Evolutionary conservation across 23 tunicate species (phyloP).

Genomic region (Diplosoma virens): DNA sequence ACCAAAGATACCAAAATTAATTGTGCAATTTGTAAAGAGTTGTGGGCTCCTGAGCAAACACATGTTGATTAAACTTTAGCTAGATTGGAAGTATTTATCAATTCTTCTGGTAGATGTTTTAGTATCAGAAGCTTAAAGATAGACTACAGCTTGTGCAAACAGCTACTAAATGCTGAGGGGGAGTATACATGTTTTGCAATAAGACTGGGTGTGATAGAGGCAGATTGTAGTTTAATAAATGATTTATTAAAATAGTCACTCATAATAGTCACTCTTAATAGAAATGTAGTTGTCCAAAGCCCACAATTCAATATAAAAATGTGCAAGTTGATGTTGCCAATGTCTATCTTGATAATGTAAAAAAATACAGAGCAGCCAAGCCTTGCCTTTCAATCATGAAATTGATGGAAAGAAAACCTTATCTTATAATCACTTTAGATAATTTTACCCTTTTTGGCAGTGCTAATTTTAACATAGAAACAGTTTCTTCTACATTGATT

Average conservation of each 20-base stretch:
- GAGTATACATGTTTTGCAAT: slow-evolving; percentile 65
- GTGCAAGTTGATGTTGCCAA: slow-evolving; percentile 68
- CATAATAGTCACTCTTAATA: no score
- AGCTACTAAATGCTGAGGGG: slow-evolving; percentile 66
- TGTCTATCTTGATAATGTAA: slow-evolving; percentile 71
- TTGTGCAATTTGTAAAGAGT: no score
- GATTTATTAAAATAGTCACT: slow-evolving; percentile 49
- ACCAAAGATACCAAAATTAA: no score
- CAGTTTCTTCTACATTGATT: not conserved
- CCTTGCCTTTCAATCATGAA: slow-evolving; percentile 8
- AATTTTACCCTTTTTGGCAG: slow-evolving; percentile 50
- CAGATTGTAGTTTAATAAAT: slow-evolving; percentile 73
- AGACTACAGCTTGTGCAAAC: slow-evolving; percentile 20
- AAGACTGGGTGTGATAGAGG: slow-evolving; percentile 88
- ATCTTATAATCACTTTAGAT: slow-evolving; percentile 39
- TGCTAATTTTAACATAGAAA: not conserved
- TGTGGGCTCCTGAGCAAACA: no score
- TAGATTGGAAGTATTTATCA: no score
- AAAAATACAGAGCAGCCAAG: slow-evolving; percentile 28
- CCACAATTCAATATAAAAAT: slow-evolving; percentile 69
- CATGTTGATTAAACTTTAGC: no score
- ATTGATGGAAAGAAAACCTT: slow-evolving; percentile 11
- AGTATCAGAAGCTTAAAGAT: no score
- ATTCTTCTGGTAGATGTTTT: no score
- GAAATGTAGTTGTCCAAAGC: slow-evolving; percentile 57